phyloP scores from a whole-genome alignment of 2,888 invertebrate species.

The Xestia xanthographa region DNA sequence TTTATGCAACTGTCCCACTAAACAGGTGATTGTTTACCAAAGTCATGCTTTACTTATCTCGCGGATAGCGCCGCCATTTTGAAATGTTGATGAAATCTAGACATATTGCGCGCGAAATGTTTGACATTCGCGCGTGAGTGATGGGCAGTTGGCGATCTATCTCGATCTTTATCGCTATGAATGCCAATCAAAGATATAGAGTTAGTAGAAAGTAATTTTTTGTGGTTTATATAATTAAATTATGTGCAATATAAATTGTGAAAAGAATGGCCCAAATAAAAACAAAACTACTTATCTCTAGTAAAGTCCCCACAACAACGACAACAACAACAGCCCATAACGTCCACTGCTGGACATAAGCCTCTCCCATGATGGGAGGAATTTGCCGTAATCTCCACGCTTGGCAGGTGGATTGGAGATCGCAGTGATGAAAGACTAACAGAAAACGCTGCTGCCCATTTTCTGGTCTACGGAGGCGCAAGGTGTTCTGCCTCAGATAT shows the following conservation, averaged over 20 bases:
- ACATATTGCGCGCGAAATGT: conserved; percentile 40
- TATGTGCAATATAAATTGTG: neutral
- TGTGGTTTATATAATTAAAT: neutral
- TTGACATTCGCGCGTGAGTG: conserved; percentile 24
- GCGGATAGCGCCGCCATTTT: conserved; percentile 34
- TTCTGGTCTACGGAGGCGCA: no score
- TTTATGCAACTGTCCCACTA: conserved; percentile 59
- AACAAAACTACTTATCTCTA: neutral
- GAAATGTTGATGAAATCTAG: conserved; percentile 55
- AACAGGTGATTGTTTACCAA: conserved; percentile 52
- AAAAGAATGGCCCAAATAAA: neutral
- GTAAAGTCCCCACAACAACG: neutral
- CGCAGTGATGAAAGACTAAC: no score
- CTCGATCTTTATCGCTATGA: conserved; percentile 22
- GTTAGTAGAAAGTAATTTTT: neutral
- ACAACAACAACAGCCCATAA: no score
- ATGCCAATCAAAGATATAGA: conserved; percentile 4
- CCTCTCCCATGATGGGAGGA: no score
- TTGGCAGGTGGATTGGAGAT: no score
- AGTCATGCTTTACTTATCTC: conserved; percentile 56
- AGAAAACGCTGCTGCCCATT: no score
- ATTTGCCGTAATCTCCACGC: no score
- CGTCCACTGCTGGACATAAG: no score
- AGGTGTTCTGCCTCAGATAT: no score
- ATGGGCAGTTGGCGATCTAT: conserved; percentile 17